These are phyloP conservation scores for Montipora capricornis DNA, from an alignment of 64 coral and sea anemone genomes.

Conservation along the genomic window DNA sequence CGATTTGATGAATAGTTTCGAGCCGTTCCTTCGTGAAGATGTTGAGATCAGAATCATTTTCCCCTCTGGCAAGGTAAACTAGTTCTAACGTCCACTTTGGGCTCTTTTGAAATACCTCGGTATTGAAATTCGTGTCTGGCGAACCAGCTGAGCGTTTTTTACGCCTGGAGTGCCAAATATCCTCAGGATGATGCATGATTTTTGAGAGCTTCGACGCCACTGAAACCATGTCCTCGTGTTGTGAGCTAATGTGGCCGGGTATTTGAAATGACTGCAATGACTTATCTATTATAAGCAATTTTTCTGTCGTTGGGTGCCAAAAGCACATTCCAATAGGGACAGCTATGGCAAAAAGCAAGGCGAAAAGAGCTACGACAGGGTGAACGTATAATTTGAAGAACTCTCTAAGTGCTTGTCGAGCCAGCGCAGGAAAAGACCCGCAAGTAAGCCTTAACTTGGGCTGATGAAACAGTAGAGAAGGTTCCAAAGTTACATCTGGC, in stretches of 20 bases:
- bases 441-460: conserved; percentile 29
- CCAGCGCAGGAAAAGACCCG: neutral
- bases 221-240: conserved; percentile 46
- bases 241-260: conserved; percentile 75
- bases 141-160: conserved; percentile 6
- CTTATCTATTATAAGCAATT: conserved; percentile 53
- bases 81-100: conserved; percentile 73
- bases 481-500: neutral
- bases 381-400: conserved; percentile 29
- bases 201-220: conserved; percentile 56
- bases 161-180: neutral
- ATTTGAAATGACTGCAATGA: conserved; percentile 86
- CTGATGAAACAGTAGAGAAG: conserved; percentile 36
- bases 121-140: conserved; percentile 28
- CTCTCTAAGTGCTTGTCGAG: neutral
- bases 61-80: conserved; percentile 83
- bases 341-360: conserved; percentile 25
- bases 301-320: neutral
- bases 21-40: conserved; percentile 94
- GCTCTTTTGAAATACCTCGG: conserved; percentile 23
- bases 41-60: conserved; percentile 64
- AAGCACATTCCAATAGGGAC: neutral
- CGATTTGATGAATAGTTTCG: conserved; percentile 71
- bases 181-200: neutral
- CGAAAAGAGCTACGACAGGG: neutral